Evolutionary conservation across 2,888 invertebrate genomes (phyloP), one percentile per base, ranked within the genome.

Genomic region (Nomada hirtipes): DNA sequence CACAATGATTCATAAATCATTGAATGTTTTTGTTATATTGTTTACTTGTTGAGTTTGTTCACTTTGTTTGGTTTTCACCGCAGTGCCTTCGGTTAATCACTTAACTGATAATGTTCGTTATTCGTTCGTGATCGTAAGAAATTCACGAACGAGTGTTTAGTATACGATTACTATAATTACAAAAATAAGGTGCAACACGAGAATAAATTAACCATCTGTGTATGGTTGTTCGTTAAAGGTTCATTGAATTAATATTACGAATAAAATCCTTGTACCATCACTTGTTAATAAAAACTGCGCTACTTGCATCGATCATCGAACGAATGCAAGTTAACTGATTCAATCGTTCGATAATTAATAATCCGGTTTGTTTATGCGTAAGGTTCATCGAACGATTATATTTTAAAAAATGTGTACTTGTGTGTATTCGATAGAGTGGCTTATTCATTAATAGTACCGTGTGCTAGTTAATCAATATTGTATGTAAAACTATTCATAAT

Each of bases 11-110:
- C 36, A 7, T 7, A 7, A 0, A 36, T 36, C 36, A 36, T 7
- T 7, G 11, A 47, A 47, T 47, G 47, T 47, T 15, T 15, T 47
- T 47, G 47, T 47, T 47, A 47, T 47, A 47, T 47, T 47, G 15
- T 63, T 47, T 23, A 18, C n/a, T 47, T 63, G 44, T 63, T 63
- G 4, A 18, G 20, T n/a, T 13, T 47, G 42, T 13, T 20, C 47
- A 15, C 47, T 23, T 26, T 2, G 36, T 55, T 79, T 71, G 79
- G 65, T 79, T 50, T 67, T 79, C 79, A 79, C 72, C 60, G 10
- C 15, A 50, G 79, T 79, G 79, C 71, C 79, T 79, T 67, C 13
- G 20, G 44, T 57, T 73, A 47, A 23, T 55, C 26, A 36, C 2
- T 52, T n/a, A 42, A 65, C 59, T 20, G 18, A 47, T 47, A 13